Evolutionary conservation across 37 sponge, comb jelly and placozoan genomes (phyloP).

Genomic region (Aphrocallistes beatrix): DNA sequence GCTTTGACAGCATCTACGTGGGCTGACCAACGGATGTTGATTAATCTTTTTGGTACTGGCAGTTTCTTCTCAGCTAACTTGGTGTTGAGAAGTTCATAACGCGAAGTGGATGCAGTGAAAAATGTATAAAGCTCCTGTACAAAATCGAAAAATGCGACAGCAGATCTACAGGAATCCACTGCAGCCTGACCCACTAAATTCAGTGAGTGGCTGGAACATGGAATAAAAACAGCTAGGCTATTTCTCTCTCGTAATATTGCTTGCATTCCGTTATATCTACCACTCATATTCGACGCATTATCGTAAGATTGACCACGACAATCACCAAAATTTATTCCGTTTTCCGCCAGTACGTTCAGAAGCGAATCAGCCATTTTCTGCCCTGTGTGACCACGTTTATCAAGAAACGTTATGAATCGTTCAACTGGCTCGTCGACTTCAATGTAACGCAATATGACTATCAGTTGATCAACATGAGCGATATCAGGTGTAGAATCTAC

Average conservation of each 20-base stretch:
- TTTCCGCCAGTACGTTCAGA: not conserved
- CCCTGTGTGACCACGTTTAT: conserved; percentile 20
- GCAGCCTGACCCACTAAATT: conserved; percentile 20
- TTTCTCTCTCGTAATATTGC: conserved; percentile 18
- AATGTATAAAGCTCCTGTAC: conserved; percentile 21
- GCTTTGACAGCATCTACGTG: conserved; percentile 20
- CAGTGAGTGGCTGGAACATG: conserved; percentile 25
- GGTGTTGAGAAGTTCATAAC: not conserved
- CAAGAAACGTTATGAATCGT: conserved; percentile 24
- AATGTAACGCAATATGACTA: not conserved
- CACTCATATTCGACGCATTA: conserved; percentile 25
- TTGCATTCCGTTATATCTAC: conserved; percentile 24
- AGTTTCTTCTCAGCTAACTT: not conserved
- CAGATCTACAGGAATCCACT: conserved; percentile 17
- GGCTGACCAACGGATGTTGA: conserved; percentile 20
- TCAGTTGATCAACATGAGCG: not conserved
- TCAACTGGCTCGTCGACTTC: not conserved
- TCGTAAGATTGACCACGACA: conserved; percentile 23
- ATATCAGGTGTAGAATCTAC: conserved; percentile 9
- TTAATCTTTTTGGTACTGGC: not conserved
- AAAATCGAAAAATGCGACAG: conserved; percentile 24
- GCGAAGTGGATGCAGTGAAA: conserved; percentile 27
- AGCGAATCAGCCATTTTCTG: conserved; percentile 4
- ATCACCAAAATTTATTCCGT: conserved; percentile 12
- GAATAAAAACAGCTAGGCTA: conserved; percentile 19